These are phyloP conservation scores for Portevinia maculata DNA, from an alignment of 2,888 invertebrate species.

Conservation along the genomic window DNA sequence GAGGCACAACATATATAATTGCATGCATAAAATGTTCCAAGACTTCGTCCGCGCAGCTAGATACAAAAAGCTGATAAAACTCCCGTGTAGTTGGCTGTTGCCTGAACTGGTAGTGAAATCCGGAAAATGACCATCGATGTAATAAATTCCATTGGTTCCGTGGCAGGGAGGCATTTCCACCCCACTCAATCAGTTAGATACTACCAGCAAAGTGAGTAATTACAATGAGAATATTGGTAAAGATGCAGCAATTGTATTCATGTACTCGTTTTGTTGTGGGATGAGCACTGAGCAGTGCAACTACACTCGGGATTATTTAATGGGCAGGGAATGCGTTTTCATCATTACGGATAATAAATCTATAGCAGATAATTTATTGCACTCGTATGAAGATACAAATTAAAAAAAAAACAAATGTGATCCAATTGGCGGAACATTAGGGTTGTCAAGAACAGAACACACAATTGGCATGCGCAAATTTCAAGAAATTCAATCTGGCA, in stretches of 20 bases:
- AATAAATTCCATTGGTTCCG: constrained; percentile 32
- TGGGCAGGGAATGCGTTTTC: constrained; percentile 14
- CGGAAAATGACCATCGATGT: constrained; percentile 53
- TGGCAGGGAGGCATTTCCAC: constrained; percentile 38
- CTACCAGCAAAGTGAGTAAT: constrained; percentile 61
- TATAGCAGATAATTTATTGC: constrained; percentile 43
- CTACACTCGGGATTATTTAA: background rate
- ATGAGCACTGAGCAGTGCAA: background rate
- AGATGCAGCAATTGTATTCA: constrained; percentile 26
- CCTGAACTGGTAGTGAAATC: constrained; percentile 46
- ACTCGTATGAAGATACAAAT: constrained; percentile 35
- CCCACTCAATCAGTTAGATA: constrained; percentile 67
- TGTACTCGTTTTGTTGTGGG: background rate
- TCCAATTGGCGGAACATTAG: constrained; percentile 49
- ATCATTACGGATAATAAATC: constrained; percentile 36
- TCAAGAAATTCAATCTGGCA: background rate
- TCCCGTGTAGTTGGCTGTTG: background rate
- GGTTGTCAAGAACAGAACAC: background rate
- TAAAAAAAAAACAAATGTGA: constrained; percentile 28
- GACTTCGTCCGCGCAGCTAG: constrained; percentile 26
- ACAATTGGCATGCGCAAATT: background rate
- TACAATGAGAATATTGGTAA: constrained; percentile 62
- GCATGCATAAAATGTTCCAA: constrained; percentile 40
- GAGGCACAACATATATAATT: constrained; percentile 10
- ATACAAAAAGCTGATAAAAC: constrained; percentile 37